Conservation (phyloP, 2,888 invertebrate genomes). For the Thymelicus acteon region DNA sequence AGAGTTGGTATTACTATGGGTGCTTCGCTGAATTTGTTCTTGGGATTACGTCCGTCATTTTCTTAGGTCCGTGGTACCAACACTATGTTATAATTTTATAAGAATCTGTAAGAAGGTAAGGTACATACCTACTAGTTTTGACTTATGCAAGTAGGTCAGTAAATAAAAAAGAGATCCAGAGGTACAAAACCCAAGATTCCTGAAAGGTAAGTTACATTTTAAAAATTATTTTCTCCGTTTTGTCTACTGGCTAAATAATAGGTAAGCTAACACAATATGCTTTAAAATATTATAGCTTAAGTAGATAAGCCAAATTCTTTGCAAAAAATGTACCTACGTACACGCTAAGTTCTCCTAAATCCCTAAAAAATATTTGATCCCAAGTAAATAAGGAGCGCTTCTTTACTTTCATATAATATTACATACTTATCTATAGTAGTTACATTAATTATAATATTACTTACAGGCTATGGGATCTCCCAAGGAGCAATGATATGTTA, state of each 20-base stretch:
- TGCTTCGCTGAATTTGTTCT: no score
- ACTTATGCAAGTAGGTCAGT: no score
- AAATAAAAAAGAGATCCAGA: no score
- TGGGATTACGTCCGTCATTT: no score
- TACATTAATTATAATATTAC: slow-evolving; percentile 24
- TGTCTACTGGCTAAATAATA: slow-evolving; percentile 12
- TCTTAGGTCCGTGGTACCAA: no score
- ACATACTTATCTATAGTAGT: neutral
- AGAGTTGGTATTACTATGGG: no score
- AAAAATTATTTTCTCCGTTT: slow-evolving; percentile 5
- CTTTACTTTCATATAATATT: slow-evolving; percentile 24
- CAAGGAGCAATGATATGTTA: slow-evolving; percentile 68
- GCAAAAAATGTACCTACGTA: slow-evolving; percentile 21
- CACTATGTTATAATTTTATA: no score
- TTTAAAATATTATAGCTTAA: neutral
- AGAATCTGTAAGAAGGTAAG: no score
- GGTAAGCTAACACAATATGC: slow-evolving; percentile 5
- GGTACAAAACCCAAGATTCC: no score
- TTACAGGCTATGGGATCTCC: slow-evolving; percentile 47
- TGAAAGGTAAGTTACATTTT: no score
- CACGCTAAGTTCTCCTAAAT: slow-evolving; percentile 27
- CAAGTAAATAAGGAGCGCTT: slow-evolving; percentile 46
- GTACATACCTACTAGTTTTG: no score
- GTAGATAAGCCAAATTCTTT: slow-evolving; percentile 29
- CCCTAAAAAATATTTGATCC: slow-evolving; percentile 48